Evolutionary conservation across 2,888 invertebrate species (phyloP), one percentile per base, ranked within the genome.

Genomic region (Heliconius charithonia): DNA sequence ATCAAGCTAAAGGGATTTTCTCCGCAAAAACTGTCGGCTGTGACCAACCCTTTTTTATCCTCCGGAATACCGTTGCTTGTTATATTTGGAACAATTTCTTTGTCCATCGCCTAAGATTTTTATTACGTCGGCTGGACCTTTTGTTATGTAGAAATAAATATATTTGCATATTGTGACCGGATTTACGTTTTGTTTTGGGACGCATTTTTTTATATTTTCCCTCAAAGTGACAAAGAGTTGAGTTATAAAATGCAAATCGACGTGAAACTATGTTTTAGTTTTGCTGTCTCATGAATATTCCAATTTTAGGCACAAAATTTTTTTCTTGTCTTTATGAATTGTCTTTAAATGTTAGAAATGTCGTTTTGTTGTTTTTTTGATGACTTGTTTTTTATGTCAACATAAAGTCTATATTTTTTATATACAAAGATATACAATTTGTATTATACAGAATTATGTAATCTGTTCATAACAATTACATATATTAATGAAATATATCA

Each of bases 111-210:
- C 87, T 89, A 90, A 88, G 88, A 90, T 92, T 93, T 93, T 94
- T 93, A 94, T 88, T 88, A 84, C 85, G 87, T 84, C 88, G 90
- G 88, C 88, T 87, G 85, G 84, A 85, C 88, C 87, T 91, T 93
- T 91, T 92, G 85, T 85, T 77, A 83, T 82, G 88, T 86, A 45
- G 41, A 45, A 45, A 89, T 86, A 83, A 88, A 90, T 89, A 87
- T 87, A 92, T 94, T 94, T 94, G 94, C 94, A 94, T 94, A 93
- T 89, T 90, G 87, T 89, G 88, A 89, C 86, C 86, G 83, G 80
- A 93, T 93, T 93, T 91, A 92, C 92, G 92, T 93, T 91, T 90
- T 88, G 89, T 91, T 87, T 87, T 89, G 75, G 79, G 86, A 86
- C 87, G 87, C 88, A 86, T 85, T 86, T 89, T 51, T 91, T 90